A percentile compares a stretch with the other conserved stretches of the same genome.
These are phyloP conservation scores for Ridgeia piscesae DNA, from an alignment of 1,140 invertebrate genomes.

Conservation along the genomic window DNA sequence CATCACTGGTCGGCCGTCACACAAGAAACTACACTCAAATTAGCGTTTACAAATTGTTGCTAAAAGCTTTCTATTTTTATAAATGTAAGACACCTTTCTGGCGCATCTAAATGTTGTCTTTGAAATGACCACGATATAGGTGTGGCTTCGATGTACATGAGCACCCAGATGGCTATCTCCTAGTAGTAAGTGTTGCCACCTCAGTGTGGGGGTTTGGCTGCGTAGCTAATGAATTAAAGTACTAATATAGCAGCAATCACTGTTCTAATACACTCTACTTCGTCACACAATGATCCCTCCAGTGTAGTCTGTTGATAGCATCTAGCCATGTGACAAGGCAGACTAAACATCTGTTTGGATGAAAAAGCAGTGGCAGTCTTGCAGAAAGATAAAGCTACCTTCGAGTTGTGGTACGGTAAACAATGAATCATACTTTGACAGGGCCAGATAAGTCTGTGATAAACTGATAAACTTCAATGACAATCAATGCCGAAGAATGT, in stretches of 20 bases:
- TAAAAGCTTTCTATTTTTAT: background rate
- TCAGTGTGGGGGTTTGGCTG: background rate
- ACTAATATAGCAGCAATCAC: background rate
- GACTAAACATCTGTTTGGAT: background rate
- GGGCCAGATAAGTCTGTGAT: background rate
- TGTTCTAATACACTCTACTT: background rate
- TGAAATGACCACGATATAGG: background rate
- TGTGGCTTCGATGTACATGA: background rate
- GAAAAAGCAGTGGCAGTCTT: background rate
- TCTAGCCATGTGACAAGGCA: background rate
- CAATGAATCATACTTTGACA: background rate
- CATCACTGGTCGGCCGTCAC: no score
- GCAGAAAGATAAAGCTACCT: background rate
- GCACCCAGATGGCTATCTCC: background rate
- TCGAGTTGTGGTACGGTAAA: background rate
- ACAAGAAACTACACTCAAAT: background rate
- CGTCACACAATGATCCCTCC: background rate
- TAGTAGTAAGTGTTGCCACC: background rate
- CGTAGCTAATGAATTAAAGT: background rate
- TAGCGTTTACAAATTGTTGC: background rate
- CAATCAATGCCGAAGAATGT: background rate
- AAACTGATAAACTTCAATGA: slow-evolving; percentile 1
- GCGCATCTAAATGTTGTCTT: background rate
- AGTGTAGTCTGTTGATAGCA: background rate
- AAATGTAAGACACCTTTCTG: background rate